A percentile compares a stretch with the other conserved stretches of the same genome.
These are phyloP conservation scores for Spodoptera littoralis DNA, from an alignment of 2,888 invertebrate genomes.

Conservation along the genomic window DNA sequence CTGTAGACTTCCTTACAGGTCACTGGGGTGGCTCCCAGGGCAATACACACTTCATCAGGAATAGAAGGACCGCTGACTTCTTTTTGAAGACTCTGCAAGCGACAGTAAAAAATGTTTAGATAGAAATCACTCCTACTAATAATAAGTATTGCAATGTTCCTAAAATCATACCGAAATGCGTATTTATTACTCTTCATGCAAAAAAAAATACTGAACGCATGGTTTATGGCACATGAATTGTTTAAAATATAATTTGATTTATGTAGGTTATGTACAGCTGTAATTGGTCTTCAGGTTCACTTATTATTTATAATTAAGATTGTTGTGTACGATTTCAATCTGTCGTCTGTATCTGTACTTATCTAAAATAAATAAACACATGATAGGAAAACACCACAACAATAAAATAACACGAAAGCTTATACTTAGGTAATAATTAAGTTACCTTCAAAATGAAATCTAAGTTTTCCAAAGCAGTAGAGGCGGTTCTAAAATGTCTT, in stretches of 20 bases:
- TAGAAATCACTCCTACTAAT: too few relatives aligned
- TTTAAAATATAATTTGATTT: too few relatives aligned
- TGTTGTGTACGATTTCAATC: too few relatives aligned
- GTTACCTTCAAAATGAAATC: slow-evolving; percentile 82
- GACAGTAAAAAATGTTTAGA: background rate
- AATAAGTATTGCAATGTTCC: too few relatives aligned
- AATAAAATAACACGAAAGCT: background rate
- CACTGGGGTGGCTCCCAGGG: slow-evolving; percentile 78
- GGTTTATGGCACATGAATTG: too few relatives aligned
- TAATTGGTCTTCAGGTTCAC: too few relatives aligned
- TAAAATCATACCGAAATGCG: too few relatives aligned
- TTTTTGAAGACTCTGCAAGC: slow-evolving; percentile 76
- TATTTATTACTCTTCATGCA: too few relatives aligned
- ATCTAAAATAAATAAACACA: background rate
- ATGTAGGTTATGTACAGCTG: too few relatives aligned
- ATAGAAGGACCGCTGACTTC: slow-evolving; percentile 78
- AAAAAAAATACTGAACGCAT: too few relatives aligned
- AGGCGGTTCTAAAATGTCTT: slow-evolving; percentile 79
- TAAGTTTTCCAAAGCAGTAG: slow-evolving; percentile 80
- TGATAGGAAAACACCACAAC: background rate
- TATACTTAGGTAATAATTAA: background rate
- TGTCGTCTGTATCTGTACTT: too few relatives aligned
- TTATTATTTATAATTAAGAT: too few relatives aligned
- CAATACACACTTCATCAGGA: slow-evolving; percentile 82
- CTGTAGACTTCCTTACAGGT: slow-evolving; percentile 83